Base-by-base conservation (phyloP, 2,888 invertebrate genomes). In the Caenorhabditis sp. region DNA sequence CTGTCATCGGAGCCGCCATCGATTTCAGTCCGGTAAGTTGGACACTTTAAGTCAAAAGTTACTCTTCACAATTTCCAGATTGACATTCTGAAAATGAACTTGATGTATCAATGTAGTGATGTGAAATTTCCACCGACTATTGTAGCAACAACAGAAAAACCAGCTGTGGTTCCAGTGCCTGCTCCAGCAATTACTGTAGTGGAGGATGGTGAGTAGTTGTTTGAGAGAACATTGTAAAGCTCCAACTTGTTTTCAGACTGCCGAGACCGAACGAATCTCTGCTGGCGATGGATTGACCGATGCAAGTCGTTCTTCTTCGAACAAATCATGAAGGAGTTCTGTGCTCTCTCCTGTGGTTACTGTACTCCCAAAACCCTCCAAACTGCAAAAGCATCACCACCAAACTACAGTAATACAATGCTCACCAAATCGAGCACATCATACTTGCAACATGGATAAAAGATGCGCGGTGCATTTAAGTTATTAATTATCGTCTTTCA, bases 291-390 rank as follows among this genome's bases (percentile, higher is more conserved):
- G 92, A 86, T 91, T 26, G 90, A 90, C 56, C 88, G 91, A 6
- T 92, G 92, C 74, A 84, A 86, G 16, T 90, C 90, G 35, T 89
- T 87, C 75, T 91, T 91, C 82, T 92, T 92, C 88, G 90, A 91
- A 80, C 87, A 89, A 75, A 91, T 92, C 49, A 92, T 92, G 92
- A 84, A 87, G 70, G 87, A 87, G 51, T 87, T 87, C 63, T 87
- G 87, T 24, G 69, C 86, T 4, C 76, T 82, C 0, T 84, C 84
- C 0, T 87, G 87, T 63, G 87, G 87, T 19, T 87, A 77, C 76
- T 87, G 87, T 77, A 81, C 82, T 31, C 86, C 85, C 2, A 72
- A 75, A 68, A 59, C 58, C 2, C 31, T 66, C 1, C 64, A 68
- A 47, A 41, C 74, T 7, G 66, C 73, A 8, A 82, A 82, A 66